phyloP scores from a whole-genome alignment of 2,113 vertebrate species.

The Lipotes vexillifer region DNA sequence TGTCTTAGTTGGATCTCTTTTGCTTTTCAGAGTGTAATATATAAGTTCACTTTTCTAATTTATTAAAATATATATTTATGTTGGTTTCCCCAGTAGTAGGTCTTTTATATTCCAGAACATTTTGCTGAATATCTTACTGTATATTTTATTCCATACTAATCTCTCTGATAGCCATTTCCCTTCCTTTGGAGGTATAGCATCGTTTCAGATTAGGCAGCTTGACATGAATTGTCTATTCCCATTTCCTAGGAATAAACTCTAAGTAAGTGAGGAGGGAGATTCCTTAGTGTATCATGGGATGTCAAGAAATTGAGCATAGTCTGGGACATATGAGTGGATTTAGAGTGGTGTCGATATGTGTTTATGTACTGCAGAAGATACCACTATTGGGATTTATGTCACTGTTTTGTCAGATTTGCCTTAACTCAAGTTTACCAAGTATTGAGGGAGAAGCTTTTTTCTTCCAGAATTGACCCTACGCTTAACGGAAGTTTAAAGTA shows the following conservation, averaged over 20 bases:
- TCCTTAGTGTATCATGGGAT: slow-evolving; percentile 48
- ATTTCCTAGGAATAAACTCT: slow-evolving; percentile 87
- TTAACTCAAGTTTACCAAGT: slow-evolving; percentile 22
- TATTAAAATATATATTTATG: not conserved
- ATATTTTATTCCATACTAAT: slow-evolving; percentile 88
- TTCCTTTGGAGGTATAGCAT: slow-evolving; percentile 87
- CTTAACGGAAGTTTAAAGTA: slow-evolving; percentile 51
- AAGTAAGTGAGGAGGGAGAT: slow-evolving; percentile 84
- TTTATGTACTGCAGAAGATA: not conserved
- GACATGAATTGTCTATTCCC: slow-evolving; percentile 85
- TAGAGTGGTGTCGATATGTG: slow-evolving; percentile 37
- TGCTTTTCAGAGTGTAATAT: not conserved
- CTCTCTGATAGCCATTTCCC: slow-evolving; percentile 88
- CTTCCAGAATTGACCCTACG: slow-evolving; percentile 54
- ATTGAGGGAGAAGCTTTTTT: slow-evolving; percentile 60
- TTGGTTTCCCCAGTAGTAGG: slow-evolving; percentile 84
- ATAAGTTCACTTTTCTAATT: not conserved
- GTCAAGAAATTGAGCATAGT: not conserved
- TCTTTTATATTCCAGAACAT: slow-evolving; percentile 86
- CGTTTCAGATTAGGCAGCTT: slow-evolving; percentile 85
- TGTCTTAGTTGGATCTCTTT: not conserved
- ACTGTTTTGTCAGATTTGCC: slow-evolving; percentile 17
- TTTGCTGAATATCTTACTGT: slow-evolving; percentile 94
- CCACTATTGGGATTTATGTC: not conserved
- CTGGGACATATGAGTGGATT: not conserved